Evolutionary conservation across 2,113 vertebrate species (phyloP).

Genomic region (Gymnogyps californianus): DNA sequence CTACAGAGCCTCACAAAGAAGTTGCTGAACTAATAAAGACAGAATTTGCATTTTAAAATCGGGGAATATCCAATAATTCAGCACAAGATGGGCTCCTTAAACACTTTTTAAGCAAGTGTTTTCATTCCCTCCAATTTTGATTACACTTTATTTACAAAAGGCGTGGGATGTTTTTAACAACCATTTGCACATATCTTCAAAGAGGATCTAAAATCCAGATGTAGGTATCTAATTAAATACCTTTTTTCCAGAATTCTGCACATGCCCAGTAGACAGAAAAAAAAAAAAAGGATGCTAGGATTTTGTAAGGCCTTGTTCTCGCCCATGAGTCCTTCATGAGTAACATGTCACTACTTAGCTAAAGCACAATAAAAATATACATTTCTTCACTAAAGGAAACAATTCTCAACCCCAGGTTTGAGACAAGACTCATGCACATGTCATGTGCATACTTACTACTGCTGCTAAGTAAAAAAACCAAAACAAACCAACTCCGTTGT

Average conservation of each 20-base stretch:
- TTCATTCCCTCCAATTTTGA: background rate
- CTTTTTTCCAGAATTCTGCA: background rate
- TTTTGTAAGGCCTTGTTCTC: background rate
- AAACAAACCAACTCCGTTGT: background rate
- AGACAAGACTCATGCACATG: background rate
- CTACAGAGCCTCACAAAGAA: background rate
- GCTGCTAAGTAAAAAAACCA: background rate
- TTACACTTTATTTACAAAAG: background rate
- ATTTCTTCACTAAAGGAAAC: background rate
- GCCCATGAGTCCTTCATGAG: fast-evolving
- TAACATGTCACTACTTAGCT: background rate
- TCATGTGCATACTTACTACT: background rate
- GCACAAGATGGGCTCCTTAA: background rate
- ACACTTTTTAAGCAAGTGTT: background rate
- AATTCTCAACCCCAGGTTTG: background rate
- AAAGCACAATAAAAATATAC: background rate
- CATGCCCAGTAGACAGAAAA: background rate
- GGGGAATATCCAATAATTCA: background rate
- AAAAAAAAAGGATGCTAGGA: background rate
- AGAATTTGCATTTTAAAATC: background rate
- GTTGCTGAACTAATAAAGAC: background rate
- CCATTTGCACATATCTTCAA: background rate
- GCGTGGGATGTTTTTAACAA: background rate
- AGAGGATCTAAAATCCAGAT: background rate
- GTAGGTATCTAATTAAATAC: background rate